Conservation (phyloP, 2,888 invertebrate species). For the Beris morrisii region DNA sequence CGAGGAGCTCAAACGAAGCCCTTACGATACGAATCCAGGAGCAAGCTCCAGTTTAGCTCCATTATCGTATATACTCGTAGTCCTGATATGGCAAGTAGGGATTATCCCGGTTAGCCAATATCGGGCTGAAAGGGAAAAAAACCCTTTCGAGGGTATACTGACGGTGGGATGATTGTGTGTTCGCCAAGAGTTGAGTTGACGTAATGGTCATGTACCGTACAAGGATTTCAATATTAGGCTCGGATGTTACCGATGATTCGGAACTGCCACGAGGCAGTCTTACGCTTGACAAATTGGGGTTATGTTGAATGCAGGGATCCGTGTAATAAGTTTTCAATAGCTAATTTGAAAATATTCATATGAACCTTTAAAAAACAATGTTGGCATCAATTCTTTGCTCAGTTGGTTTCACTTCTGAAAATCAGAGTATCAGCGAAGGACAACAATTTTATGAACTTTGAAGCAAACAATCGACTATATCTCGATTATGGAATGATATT, state of each 20-base stretch:
- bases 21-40: background rate
- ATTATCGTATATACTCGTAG: constrained; percentile 1
- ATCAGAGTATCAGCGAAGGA: no score
- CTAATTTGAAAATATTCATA: constrained; percentile 14
- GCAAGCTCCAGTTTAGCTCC: background rate
- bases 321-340: constrained; percentile 6
- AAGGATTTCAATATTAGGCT: background rate
- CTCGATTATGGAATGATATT: no score
- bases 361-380: background rate
- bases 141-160: background rate
- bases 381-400: no score
- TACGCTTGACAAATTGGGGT: constrained; percentile 20
- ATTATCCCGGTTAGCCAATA: constrained; percentile 19
- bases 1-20: constrained; percentile 5
- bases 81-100: constrained; percentile 6
- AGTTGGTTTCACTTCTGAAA: no score
- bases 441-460: no score
- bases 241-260: no score
- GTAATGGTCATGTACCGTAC: background rate
- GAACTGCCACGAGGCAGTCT: background rate
- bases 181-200: background rate
- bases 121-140: background rate
- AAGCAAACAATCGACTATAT: no score
- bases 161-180: background rate
- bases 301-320: constrained; percentile 15